Percentiles rank a stretch among this genome's conserved stretches.
These are phyloP conservation scores for Araneus ventricosus DNA, from an alignment of 1,140 invertebrate genomes.

Conservation along the genomic window DNA sequence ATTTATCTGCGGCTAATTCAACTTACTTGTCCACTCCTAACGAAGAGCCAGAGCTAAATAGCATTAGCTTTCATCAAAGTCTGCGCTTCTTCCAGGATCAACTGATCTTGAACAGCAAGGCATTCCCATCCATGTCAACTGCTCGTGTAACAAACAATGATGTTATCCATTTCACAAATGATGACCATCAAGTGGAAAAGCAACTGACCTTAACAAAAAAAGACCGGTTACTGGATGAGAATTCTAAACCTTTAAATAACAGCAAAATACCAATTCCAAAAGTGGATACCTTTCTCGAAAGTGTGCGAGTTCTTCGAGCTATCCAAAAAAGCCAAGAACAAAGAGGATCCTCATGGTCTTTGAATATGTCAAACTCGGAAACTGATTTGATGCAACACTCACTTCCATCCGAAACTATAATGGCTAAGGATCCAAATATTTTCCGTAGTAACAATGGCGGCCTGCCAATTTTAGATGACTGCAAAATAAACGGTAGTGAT, in stretches of 20 bases:
- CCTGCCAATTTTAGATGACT: background rate
- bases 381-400: background rate
- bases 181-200: background rate
- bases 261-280: constrained; percentile 54
- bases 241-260: background rate
- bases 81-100: constrained; percentile 67
- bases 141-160: background rate
- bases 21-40: background rate
- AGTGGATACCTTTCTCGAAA: constrained; percentile 66
- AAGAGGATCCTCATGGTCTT: constrained; percentile 43
- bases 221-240: background rate
- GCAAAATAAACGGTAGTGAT: background rate
- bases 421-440: background rate
- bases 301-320: constrained; percentile 58
- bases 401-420: background rate
- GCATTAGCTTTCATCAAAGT: constrained; percentile 64
- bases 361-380: constrained; percentile 16
- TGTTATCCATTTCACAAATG: background rate
- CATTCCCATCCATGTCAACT: background rate
- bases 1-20: background rate
- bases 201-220: background rate
- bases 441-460: background rate
- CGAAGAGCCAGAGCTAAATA: constrained; percentile 46
- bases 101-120: constrained; percentile 1
- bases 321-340: constrained; percentile 71